phyloP scores from a whole-genome alignment of 2,113 vertebrate genomes.

The Rhabdornis inornatus region DNA sequence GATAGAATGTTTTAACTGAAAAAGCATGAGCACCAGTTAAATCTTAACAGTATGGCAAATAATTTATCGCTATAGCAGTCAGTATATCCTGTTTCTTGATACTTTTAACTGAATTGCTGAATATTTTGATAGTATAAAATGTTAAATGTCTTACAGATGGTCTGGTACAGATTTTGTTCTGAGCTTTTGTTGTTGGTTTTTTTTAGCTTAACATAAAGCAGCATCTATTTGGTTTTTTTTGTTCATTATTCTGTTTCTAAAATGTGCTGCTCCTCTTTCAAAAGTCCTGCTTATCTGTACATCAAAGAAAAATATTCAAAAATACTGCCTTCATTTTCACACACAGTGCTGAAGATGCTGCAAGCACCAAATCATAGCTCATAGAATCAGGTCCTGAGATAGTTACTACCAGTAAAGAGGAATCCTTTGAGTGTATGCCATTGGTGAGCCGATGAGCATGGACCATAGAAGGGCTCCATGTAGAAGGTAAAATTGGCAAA shows the following conservation, averaged over 20 bases:
- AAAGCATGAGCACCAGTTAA: constrained; percentile 73
- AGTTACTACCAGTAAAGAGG: constrained; percentile 97
- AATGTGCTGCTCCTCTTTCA: constrained; percentile 80
- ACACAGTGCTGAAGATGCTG: constrained; percentile 99
- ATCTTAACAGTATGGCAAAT: constrained; percentile 74
- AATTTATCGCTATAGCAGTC: constrained; percentile 67
- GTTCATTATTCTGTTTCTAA: constrained; percentile 69
- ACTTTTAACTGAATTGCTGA: constrained; percentile 66
- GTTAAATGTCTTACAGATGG: constrained; percentile 73
- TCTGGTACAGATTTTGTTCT: constrained; percentile 66
- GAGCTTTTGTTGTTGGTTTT: constrained; percentile 26
- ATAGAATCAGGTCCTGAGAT: constrained; percentile 98
- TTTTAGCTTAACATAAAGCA: constrained; percentile 75
- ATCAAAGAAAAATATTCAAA: constrained; percentile 81
- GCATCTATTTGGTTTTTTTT: constrained; percentile 72
- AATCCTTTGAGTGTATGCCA: constrained; percentile 97
- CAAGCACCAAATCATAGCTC: constrained; percentile 93
- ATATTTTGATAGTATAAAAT: constrained; percentile 77
- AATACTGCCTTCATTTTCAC: constrained; percentile 98
- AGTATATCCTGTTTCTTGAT: constrained; percentile 71
- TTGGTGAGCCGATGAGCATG: constrained; percentile 95
- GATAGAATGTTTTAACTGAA: constrained; percentile 65
- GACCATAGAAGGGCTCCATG: constrained; percentile 97
- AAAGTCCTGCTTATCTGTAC: constrained; percentile 82
- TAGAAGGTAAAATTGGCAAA: constrained; percentile 94